Evolutionary conservation across 2,113 vertebrate species (phyloP), one percentile per base, ranked within the genome.

Genomic region (Callipepla californica): DNA sequence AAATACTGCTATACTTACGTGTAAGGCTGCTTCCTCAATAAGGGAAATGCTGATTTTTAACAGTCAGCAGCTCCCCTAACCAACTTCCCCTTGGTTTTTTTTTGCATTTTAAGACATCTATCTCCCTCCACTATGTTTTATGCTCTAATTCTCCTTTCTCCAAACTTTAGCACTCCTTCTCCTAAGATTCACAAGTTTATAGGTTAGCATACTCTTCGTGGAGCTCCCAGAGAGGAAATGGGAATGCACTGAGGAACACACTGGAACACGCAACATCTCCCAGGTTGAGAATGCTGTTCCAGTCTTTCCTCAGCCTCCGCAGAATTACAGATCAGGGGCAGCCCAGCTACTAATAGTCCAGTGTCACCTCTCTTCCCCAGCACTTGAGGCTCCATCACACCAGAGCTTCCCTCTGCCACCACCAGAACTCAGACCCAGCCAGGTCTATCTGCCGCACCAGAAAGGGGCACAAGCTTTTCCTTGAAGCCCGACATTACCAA

Each of bases 371-470:
- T 17, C 44, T 25, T 59, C 58, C 44, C 67, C 47, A 23, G 30
- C 26, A 32, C 23, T 1, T 10, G n/a, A 22, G 48, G 26, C 57
- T n/a, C 0, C 0, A 72, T 36, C 67, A 59, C 38, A 58, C 6
- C 42, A 0, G 1, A 89, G n/a, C 3, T 55, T 38, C 36, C 36
- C 67, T 23, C 53, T 25, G 82, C 44, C 44, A 55, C 32, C 32
- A 25, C 15, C 19, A 25, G 8, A 68, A 66, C 8, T 30, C 40
- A 57, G 26, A 53, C 0, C 1, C n/a, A 85, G 30, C n/a, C 55
- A 87, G 53, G 66, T 4, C 4, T 23, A 53, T 42, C 3, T 34
- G 18, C 59, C 34, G 5, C 3, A 59, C 9, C 25, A 59, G 32
- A 34, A 89, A 78, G 25, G 48, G 82, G 23, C n/a, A 28, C 7